phyloP scores from a whole-genome alignment of 2,797 vertebrate species.

The Takifugu ocellatus region DNA sequence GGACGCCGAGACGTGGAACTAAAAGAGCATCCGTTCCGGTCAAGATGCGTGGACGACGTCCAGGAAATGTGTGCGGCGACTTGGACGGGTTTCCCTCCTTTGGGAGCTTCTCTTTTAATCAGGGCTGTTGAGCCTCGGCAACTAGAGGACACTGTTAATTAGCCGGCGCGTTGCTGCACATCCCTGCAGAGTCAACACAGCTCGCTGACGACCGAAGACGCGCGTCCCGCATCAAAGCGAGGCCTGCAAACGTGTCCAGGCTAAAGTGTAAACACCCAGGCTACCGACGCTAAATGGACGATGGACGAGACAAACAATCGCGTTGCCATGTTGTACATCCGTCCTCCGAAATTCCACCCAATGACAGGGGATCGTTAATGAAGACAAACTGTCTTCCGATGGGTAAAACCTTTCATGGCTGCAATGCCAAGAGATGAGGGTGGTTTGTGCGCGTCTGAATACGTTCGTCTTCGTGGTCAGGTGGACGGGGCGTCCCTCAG shows the following conservation, averaged over 20 bases:
- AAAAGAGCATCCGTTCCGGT: constrained; percentile 63
- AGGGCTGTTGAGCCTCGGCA: constrained; percentile 65
- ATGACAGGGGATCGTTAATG: background rate
- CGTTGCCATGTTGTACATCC: background rate
- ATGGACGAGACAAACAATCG: background rate
- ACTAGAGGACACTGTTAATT: constrained; percentile 71
- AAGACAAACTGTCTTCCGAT: too few relatives aligned
- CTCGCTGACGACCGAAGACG: constrained; percentile 41
- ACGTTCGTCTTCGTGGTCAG: too few relatives aligned
- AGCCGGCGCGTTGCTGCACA: constrained; percentile 65
- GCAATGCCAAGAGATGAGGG: too few relatives aligned
- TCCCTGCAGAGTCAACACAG: constrained; percentile 68
- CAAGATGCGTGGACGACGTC: constrained; percentile 59
- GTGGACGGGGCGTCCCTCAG: too few relatives aligned
- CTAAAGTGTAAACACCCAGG: background rate
- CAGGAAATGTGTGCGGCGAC: constrained; percentile 61
- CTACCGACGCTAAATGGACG: background rate
- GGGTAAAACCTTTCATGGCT: too few relatives aligned
- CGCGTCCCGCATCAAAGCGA: constrained; percentile 12
- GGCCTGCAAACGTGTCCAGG: background rate
- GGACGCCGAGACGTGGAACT: constrained; percentile 42
- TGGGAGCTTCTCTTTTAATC: constrained; percentile 71
- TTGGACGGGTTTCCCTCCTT: constrained; percentile 62
- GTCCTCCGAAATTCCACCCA: background rate
- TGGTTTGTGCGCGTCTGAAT: too few relatives aligned